These are phyloP conservation scores for Schlechtendalia chinensis DNA, from an alignment of 1,140 invertebrate genomes.

Conservation along the genomic window DNA sequence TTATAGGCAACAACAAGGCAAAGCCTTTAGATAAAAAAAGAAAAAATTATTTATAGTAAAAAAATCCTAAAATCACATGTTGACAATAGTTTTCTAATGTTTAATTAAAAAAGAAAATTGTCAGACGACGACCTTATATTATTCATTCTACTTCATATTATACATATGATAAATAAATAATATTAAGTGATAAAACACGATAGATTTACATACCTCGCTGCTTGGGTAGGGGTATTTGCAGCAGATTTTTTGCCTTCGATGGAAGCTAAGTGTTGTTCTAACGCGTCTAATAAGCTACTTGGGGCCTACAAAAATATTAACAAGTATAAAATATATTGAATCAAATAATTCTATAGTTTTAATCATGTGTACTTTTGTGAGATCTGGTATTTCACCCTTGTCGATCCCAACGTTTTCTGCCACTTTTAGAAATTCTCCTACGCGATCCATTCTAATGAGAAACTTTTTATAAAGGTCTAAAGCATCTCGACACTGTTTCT, in stretches of 20 bases:
- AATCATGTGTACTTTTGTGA: constrained; percentile 74
- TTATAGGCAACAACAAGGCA: no score
- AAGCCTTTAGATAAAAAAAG: no score
- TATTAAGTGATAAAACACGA: neutral
- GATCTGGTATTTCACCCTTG: constrained; percentile 97
- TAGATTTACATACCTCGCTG: constrained; percentile 66
- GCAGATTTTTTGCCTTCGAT: constrained; percentile 91
- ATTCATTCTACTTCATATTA: neutral
- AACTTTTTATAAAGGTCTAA: constrained; percentile 99
- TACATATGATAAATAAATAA: neutral
- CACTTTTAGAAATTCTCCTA: constrained; percentile 96
- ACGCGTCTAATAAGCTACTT: constrained; percentile 92
- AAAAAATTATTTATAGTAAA: no score
- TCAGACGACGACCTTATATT: neutral
- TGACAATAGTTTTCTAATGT: neutral
- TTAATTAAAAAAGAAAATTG: neutral
- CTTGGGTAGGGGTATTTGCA: constrained; percentile 79
- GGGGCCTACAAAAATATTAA: constrained; percentile 69
- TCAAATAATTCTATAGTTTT: neutral
- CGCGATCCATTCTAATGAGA: constrained; percentile 96
- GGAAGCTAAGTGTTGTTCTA: constrained; percentile 91
- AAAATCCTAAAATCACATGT: no score
- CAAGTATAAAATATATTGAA: neutral
- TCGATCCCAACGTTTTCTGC: constrained; percentile 98
- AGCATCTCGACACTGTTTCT: constrained; percentile 95